Evolutionary conservation across 2,888 invertebrate genomes (phyloP).

Genomic region (Perizoma affinitatum): DNA sequence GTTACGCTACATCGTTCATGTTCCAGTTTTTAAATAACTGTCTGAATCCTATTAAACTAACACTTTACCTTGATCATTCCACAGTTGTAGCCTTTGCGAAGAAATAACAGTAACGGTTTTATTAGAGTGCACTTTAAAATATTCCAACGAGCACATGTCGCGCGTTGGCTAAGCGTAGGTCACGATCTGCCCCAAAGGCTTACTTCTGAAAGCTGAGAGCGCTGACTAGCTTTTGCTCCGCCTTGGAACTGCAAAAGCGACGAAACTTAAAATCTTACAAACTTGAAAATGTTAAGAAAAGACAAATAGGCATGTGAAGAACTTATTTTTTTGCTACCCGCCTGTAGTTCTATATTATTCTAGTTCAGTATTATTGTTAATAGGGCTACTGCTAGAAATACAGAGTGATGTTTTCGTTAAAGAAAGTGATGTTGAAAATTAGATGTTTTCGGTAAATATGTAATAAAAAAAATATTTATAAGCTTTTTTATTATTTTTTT

Average conservation of each 20-base stretch:
- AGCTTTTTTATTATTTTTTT: too few relatives aligned
- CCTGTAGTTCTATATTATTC: neutral
- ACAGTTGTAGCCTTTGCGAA: slow-evolving; percentile 2
- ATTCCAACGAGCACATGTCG: slow-evolving; percentile 38
- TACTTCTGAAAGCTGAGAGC: slow-evolving; percentile 32
- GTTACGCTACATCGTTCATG: too few relatives aligned
- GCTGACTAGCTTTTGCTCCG: slow-evolving; percentile 27
- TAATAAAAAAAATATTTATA: too few relatives aligned
- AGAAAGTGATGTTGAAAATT: too few relatives aligned
- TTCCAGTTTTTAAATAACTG: too few relatives aligned
- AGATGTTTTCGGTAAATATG: too few relatives aligned
- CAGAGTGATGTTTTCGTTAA: too few relatives aligned
- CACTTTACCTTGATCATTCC: neutral
- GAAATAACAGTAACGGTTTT: slow-evolving; percentile 28
- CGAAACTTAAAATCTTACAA: slow-evolving; percentile 18
- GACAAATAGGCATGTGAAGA: slow-evolving; percentile 10
- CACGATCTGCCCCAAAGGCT: slow-evolving; percentile 49
- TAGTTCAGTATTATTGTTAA: too few relatives aligned
- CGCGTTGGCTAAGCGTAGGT: slow-evolving; percentile 48
- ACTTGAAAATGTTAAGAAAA: slow-evolving; percentile 9
- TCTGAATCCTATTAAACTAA: neutral
- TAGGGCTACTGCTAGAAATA: too few relatives aligned
- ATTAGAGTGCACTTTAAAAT: slow-evolving; percentile 36
- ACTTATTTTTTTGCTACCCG: slow-evolving; percentile 4
- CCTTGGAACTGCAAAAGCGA: slow-evolving; percentile 13